Evolutionary conservation across 2,797 vertebrate genomes (phyloP), one percentile per base, ranked within the genome.

Genomic region (Sebastes trivittatus): DNA sequence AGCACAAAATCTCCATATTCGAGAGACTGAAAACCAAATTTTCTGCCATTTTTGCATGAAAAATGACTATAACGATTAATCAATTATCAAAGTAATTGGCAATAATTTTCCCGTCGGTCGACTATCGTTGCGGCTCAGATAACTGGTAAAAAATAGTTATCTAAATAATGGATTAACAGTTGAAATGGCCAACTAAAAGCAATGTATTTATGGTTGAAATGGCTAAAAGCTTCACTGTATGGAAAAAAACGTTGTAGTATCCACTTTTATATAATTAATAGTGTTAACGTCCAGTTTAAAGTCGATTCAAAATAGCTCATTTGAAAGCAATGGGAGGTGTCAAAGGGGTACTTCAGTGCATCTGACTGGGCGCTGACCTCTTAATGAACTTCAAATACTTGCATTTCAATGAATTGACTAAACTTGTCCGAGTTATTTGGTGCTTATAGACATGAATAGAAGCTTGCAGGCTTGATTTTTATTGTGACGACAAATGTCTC

Each of bases 71-170:
- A 42, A 42, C 14, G 6, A 42, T 42, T 42, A 1, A 46, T 46
- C 42, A 0, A 16, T 18, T 46, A 46, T 46, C 42, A 46, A 46
- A 46, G 0, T 49, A 49, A 0, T 9, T 49, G 46, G 7, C 2
- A 7, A 4, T 49, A 20, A 20, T 49, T 49, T 49, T 49, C 46
- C 46, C 18, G 7, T 49, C 0, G 7, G 46, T 49, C 7, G 46
- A 49, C 18, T 20, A 49, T 49, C 7, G 18, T 49, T 20, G 16
- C 46, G 4, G 46, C 46, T 49, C 46, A 20, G 46, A 20, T 49
- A 20, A 49, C 18, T 20, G 46, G 46, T 20, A 20, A 20, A 49
- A 46, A 20, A 20, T 49, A 49, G 46, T 49, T 49, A 4, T 20
- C 46, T 49, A 49, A 49, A 49, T 49, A 49, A 49, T 49, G 46